Evolutionary conservation across 2,797 vertebrate genomes (phyloP).

Genomic region (Acestrorhynchus altus): DNA sequence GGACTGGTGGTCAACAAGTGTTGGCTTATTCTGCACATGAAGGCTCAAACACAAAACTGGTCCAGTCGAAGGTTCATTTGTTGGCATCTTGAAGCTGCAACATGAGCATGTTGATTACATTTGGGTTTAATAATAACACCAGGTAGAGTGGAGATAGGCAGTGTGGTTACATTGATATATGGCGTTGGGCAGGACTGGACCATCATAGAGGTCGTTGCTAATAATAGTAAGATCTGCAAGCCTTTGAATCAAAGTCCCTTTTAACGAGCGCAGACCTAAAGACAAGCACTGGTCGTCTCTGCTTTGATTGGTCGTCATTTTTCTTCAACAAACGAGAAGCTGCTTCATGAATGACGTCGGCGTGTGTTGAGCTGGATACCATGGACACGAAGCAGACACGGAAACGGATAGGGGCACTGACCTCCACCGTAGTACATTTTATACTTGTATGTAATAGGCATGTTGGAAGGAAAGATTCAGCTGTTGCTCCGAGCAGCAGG

Average conservation of each 20-base stretch:
- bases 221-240: slow-evolving; percentile 64
- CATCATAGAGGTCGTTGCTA: slow-evolving; percentile 66
- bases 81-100: neutral
- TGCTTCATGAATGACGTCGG: neutral
- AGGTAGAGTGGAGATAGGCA: slow-evolving; percentile 17
- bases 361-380: neutral
- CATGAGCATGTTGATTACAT: neutral
- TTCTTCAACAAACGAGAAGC: neutral
- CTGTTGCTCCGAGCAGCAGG: neutral
- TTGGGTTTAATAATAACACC: slow-evolving; percentile 16
- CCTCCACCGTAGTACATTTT: neutral
- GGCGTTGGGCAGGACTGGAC: slow-evolving; percentile 53
- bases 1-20: neutral
- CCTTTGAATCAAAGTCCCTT: slow-evolving; percentile 56
- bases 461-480: neutral
- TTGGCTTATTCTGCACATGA: neutral
- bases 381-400: neutral
- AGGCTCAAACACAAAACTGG: neutral
- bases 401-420: neutral
- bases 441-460: neutral
- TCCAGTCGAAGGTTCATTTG: neutral
- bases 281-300: slow-evolving; percentile 42
- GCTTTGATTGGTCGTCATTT: slow-evolving; percentile 2
- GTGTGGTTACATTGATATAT: slow-evolving; percentile 53
- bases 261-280: slow-evolving; percentile 46